phyloP scores from a whole-genome alignment of 1,140 invertebrate species.

The Colletes gigas region DNA sequence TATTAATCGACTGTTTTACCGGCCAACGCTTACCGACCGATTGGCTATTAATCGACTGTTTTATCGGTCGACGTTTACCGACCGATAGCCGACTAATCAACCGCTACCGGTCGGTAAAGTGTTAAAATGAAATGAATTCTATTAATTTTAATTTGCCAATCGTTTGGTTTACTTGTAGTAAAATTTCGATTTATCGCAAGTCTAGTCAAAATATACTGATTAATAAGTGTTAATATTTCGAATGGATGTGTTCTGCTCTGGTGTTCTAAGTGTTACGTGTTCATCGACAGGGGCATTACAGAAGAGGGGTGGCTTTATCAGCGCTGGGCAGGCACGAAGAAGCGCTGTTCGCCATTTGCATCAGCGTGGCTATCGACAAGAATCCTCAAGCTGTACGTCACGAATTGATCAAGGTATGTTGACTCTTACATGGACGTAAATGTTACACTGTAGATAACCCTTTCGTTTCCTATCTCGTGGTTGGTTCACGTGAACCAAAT shows the following conservation, averaged over 20 bases:
- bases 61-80: too few species aligned
- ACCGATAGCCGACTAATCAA: too few species aligned
- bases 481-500: background rate
- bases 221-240: background rate
- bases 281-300: slow-evolving; percentile 84
- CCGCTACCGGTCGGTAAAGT: too few species aligned
- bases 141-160: too few species aligned
- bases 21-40: too few species aligned
- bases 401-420: slow-evolving; percentile 79
- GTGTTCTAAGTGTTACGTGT: background rate
- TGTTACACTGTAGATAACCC: background rate
- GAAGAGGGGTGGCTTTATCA: slow-evolving; percentile 84
- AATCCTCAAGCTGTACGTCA: slow-evolving; percentile 78
- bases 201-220: background rate
- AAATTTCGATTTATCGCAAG: background rate
- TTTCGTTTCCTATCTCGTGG: background rate
- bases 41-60: too few species aligned
- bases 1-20: too few species aligned
- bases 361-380: slow-evolving; percentile 83
- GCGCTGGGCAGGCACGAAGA: slow-evolving; percentile 86
- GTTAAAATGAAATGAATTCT: too few species aligned
- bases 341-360: slow-evolving; percentile 84
- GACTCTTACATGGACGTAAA: background rate
- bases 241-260: too few species aligned
- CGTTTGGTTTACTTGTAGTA: too few species aligned